A percentile compares a stretch with the other conserved stretches of the same genome.
phyloP scores from a whole-genome alignment of 2,113 vertebrate genomes.

The Azemiops feae region DNA sequence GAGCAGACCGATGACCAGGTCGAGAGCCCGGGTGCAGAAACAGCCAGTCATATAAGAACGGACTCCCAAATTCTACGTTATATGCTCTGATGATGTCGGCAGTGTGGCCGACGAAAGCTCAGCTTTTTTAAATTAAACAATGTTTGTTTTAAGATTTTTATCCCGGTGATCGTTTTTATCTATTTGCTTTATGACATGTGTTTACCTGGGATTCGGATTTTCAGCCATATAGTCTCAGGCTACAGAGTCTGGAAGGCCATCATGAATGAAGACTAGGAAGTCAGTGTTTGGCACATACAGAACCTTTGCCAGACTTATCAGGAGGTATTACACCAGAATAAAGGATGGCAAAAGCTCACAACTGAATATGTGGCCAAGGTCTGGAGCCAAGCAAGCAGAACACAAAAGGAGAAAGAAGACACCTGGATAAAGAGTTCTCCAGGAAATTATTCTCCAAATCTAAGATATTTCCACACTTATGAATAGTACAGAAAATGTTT shows the following conservation, averaged over 20 bases:
- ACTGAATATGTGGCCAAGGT: not conserved
- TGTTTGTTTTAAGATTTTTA: too few relatives aligned
- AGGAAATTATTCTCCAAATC: not conserved
- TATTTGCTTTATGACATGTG: too few relatives aligned
- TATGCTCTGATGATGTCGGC: too few relatives aligned
- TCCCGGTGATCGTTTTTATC: too few relatives aligned
- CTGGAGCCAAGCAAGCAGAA: not conserved
- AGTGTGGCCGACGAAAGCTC: too few relatives aligned
- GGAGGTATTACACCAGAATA: not conserved
- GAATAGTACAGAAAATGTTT: not conserved
- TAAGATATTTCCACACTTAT: not conserved
- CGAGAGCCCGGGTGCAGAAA: too few relatives aligned
- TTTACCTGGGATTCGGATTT: too few relatives aligned
- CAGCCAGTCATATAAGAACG: too few relatives aligned
- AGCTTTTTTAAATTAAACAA: too few relatives aligned
- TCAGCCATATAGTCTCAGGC: not conserved
- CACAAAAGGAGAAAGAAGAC: not conserved
- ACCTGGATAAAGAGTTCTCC: not conserved
- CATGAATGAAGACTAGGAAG: not conserved
- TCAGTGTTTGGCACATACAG: not conserved
- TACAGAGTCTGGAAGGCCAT: not conserved
- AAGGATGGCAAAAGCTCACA: not conserved
- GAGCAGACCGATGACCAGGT: too few relatives aligned
- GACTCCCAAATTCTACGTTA: too few relatives aligned
- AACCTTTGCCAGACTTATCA: not conserved